A percentile compares a stretch with the other conserved stretches of the same genome.
phyloP scores from a whole-genome alignment of 2,113 vertebrate genomes.

The Phylloscopus trochilus region DNA sequence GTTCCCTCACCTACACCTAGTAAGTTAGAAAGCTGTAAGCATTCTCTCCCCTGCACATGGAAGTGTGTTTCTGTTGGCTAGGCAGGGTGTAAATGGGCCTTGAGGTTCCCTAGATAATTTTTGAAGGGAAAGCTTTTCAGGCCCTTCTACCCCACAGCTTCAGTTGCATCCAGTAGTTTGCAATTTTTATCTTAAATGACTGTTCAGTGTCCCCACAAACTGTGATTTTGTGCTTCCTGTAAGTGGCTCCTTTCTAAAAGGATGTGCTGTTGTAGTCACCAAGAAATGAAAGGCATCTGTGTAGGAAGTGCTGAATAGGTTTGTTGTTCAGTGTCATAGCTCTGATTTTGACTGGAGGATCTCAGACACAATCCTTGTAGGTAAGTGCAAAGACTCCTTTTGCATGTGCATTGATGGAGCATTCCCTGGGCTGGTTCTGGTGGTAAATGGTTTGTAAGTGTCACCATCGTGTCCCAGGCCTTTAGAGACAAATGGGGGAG shows the following conservation, averaged over 20 bases:
- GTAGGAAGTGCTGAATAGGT: not conserved
- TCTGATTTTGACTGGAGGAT: not conserved
- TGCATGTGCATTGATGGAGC: not conserved
- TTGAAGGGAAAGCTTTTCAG: not conserved
- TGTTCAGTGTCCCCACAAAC: not conserved
- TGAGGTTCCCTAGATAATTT: not conserved
- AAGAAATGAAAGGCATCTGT: not conserved
- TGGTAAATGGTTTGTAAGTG: not conserved
- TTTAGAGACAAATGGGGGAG: not conserved
- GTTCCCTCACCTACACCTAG: conserved; percentile 74
- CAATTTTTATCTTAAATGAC: not conserved
- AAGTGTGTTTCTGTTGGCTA: not conserved
- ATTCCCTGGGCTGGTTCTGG: not conserved
- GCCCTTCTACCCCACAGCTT: not conserved
- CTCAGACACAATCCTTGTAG: not conserved
- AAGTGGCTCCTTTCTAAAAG: not conserved
- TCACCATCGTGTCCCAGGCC: not conserved
- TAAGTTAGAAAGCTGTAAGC: conserved; percentile 68
- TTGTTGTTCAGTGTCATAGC: not conserved
- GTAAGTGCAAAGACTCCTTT: conserved; percentile 14
- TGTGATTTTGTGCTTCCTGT: not conserved
- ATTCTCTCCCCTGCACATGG: not conserved
- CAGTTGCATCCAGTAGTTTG: not conserved
- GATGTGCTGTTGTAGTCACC: not conserved
- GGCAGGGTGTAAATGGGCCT: not conserved